Evolutionary conservation across 2,113 vertebrate genomes (phyloP).

Genomic region (Emberiza fucata): DNA sequence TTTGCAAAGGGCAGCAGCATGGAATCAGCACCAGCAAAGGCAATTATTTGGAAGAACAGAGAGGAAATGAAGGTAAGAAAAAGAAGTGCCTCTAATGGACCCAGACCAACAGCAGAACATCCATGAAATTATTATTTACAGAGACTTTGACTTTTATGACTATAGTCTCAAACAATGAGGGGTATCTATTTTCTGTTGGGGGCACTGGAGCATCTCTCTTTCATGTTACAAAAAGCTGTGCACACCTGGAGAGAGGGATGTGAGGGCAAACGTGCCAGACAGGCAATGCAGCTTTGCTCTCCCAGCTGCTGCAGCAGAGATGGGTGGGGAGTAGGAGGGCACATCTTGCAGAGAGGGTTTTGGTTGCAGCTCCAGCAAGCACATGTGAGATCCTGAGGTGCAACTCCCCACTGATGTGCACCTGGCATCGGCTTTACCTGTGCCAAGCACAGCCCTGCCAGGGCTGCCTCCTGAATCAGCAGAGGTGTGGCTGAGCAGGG

Average conservation of each 20-base stretch:
- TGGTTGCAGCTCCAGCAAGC: background rate
- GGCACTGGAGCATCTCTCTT: accelerated
- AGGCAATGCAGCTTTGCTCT: background rate
- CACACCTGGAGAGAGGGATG: background rate
- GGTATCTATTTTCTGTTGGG: background rate
- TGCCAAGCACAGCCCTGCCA: background rate
- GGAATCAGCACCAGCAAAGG: background rate
- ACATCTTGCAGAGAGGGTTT: background rate
- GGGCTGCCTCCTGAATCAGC: background rate
- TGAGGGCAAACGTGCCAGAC: background rate
- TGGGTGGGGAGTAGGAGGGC: background rate
- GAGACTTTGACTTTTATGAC: background rate
- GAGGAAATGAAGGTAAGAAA: conserved; percentile 23
- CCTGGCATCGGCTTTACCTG: background rate
- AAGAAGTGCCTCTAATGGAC: conserved; percentile 10
- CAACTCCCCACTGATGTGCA: background rate
- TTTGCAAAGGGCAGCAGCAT: conserved; percentile 10
- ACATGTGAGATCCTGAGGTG: background rate
- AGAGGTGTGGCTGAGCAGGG: background rate
- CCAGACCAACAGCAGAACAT: conserved; percentile 3
- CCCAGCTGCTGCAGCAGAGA: background rate
- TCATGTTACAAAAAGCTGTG: background rate
- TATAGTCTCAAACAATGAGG: background rate
- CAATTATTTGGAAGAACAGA: conserved; percentile 5
- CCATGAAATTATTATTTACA: background rate